Percentiles rank a stretch among this genome's conserved stretches.
Evolutionary conservation across 2,888 invertebrate genomes (phyloP).

Genomic region (Conchocele bisecta): DNA sequence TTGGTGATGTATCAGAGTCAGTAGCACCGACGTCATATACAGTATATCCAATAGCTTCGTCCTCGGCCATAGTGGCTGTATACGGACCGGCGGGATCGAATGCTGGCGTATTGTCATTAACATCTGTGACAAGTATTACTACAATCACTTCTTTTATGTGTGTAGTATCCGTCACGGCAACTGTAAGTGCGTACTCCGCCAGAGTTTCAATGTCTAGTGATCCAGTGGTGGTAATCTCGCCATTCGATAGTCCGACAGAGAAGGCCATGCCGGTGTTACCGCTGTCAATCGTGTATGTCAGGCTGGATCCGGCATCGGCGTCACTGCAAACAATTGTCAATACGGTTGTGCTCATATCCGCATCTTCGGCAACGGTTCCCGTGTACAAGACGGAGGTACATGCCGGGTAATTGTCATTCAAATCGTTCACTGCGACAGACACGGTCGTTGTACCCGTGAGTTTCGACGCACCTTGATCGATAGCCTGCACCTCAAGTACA

Average conservation of each 20-base stretch:
- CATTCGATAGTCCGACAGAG: slow-evolving; percentile 44
- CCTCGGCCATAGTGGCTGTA: slow-evolving; percentile 53
- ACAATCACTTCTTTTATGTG: slow-evolving; percentile 17
- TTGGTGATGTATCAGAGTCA: slow-evolving; percentile 64
- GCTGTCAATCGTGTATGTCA: slow-evolving; percentile 53
- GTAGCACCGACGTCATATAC: slow-evolving; percentile 59
- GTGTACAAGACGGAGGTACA: slow-evolving; percentile 56
- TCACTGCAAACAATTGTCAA: slow-evolving; percentile 62
- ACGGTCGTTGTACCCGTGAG: slow-evolving; percentile 89
- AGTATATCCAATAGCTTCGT: slow-evolving; percentile 34
- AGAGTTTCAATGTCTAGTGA: slow-evolving; percentile 67
- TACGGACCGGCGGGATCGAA: slow-evolving; percentile 42
- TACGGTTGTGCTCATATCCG: slow-evolving; percentile 45
- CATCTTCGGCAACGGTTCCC: slow-evolving; percentile 62
- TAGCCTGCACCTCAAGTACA: slow-evolving; percentile 50
- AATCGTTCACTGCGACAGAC: slow-evolving; percentile 93
- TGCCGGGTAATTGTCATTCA: slow-evolving; percentile 86
- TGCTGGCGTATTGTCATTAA: slow-evolving; percentile 67
- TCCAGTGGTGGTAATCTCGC: slow-evolving; percentile 52
- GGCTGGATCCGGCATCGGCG: slow-evolving; percentile 57
- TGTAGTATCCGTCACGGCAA: slow-evolving; percentile 83
- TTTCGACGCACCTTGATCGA: slow-evolving; percentile 57
- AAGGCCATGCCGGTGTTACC: slow-evolving; percentile 58
- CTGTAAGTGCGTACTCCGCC: slow-evolving; percentile 53
- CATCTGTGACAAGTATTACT: slow-evolving; percentile 56